phyloP scores from a whole-genome alignment of 2,797 vertebrate species.

The Paratrypauchen microcephalus region DNA sequence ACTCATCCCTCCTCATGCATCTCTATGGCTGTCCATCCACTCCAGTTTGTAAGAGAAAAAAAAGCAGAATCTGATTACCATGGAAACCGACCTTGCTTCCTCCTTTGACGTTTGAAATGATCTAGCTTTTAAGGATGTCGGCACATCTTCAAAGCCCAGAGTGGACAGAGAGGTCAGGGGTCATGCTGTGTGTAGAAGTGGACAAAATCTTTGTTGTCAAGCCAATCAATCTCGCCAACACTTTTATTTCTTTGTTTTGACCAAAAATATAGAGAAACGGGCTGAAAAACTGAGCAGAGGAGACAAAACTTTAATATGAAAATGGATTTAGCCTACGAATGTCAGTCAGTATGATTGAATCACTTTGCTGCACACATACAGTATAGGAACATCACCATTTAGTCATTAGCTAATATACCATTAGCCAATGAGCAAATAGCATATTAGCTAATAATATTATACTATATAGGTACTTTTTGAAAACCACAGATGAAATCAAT shows the following conservation, averaged over 20 bases:
- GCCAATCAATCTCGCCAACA: neutral
- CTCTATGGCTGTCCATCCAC: constrained; percentile 39
- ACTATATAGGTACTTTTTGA: neutral
- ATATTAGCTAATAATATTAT: too few species aligned
- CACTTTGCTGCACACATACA: too few species aligned
- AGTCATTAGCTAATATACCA: too few species aligned
- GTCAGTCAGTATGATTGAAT: too few species aligned
- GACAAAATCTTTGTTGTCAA: constrained; percentile 17
- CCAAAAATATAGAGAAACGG: neutral
- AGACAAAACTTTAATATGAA: neutral
- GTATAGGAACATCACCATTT: too few species aligned
- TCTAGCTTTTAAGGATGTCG: constrained; percentile 35
- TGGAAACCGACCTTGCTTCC: constrained; percentile 53
- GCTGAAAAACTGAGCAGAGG: neutral
- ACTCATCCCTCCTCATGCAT: constrained; percentile 49
- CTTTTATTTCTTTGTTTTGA: neutral
- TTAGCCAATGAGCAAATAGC: too few species aligned
- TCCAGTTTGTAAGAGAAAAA: constrained; percentile 39
- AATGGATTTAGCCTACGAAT: neutral
- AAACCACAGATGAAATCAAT: neutral
- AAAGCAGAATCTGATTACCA: constrained; percentile 47
- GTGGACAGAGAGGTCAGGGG: constrained; percentile 33
- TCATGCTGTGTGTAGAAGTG: constrained; percentile 13
- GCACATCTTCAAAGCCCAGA: constrained; percentile 31
- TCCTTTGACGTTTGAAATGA: constrained; percentile 35